phyloP scores from a whole-genome alignment of 2,797 vertebrate species.

The Siniperca scherzeri region DNA sequence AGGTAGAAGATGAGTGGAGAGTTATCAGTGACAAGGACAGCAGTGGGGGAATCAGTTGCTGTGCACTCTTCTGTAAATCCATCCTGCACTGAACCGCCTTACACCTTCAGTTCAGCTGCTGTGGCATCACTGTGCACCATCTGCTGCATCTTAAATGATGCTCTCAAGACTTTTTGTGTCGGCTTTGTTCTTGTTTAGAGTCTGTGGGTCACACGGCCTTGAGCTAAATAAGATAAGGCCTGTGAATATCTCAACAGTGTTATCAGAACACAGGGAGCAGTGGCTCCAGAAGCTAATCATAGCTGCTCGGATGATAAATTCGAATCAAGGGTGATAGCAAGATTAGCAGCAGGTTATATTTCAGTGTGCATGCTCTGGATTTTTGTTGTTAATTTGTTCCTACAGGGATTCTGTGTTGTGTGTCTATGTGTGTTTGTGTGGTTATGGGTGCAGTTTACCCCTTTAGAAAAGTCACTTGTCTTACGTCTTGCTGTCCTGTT shows the following conservation, averaged over 20 bases:
- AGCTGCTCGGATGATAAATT: conserved; percentile 40
- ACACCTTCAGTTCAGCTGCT: conserved; percentile 51
- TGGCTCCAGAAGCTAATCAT: conserved; percentile 45
- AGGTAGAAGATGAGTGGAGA: too few relatives aligned
- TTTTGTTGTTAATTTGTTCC: not conserved
- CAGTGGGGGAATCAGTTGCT: not conserved
- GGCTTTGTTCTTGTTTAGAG: conserved; percentile 45
- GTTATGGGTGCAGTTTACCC: not conserved
- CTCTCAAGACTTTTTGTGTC: conserved; percentile 57
- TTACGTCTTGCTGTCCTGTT: not conserved
- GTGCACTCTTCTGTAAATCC: conserved; percentile 6
- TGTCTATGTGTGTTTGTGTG: conserved; percentile 10
- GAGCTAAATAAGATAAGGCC: conserved; percentile 50
- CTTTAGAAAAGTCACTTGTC: conserved; percentile 11
- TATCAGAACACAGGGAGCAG: conserved; percentile 34
- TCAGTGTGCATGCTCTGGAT: conserved; percentile 9
- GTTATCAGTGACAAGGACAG: too few relatives aligned
- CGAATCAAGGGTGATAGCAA: conserved; percentile 35
- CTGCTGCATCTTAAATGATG: conserved; percentile 65
- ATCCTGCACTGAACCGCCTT: not conserved
- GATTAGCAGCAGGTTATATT: conserved; percentile 50
- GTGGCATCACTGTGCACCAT: conserved; percentile 48
- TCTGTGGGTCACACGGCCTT: conserved; percentile 43
- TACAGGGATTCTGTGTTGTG: not conserved
- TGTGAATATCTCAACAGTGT: conserved; percentile 43